Evolutionary conservation across 2,888 invertebrate genomes (phyloP), one percentile per base, ranked within the genome.

Genomic region (Hipparchia sbordonii): DNA sequence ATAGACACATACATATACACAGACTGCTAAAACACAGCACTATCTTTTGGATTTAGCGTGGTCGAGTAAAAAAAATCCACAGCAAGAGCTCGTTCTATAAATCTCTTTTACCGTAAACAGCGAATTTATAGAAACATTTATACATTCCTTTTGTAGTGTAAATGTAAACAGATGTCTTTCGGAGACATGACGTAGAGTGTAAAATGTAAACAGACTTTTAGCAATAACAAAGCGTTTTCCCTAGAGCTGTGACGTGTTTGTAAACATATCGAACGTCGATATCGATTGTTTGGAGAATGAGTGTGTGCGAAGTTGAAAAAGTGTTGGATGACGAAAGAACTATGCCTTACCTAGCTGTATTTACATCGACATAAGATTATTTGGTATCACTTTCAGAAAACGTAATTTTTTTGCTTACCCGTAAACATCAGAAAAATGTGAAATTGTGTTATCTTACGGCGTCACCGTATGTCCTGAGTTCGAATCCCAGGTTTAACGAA

Each of bases 181-280:
- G 56, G 59, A 68, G 76, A 78, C 77, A 77, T 77, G 67, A 68
- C 67, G 72, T 62, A 70, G 13, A 48, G 72, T 62, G 71, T 48
- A 23, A 74, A 74, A 57, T 72, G 67, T 73, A 74, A 77, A 75
- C 73, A 68, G 60, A 51, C 59, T 71, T 77, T 79, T 75, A 76
- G 77, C 78, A 77, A 74, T 77, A 78, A 77, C 77, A 77, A 73
- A 70, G 68, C 61, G 52, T 68, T 67, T 69, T 12, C 66, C 61
- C 70, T 70, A 70, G 63, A 73, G 67, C 13, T 57, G 39, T 76
- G 75, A 76, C 74, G 73, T 77, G 67, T 76, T 76, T 77, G 75
- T 78, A 74, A 76, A 74, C 74, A 75, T 65, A 70, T 68, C 73
- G 66, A 69, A 56, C 57, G 59, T 39, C 60, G 68, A 71, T 70